These are phyloP conservation scores for Tiliqua scincoides DNA, from an alignment of 2,113 vertebrate species.

Conservation along the genomic window DNA sequence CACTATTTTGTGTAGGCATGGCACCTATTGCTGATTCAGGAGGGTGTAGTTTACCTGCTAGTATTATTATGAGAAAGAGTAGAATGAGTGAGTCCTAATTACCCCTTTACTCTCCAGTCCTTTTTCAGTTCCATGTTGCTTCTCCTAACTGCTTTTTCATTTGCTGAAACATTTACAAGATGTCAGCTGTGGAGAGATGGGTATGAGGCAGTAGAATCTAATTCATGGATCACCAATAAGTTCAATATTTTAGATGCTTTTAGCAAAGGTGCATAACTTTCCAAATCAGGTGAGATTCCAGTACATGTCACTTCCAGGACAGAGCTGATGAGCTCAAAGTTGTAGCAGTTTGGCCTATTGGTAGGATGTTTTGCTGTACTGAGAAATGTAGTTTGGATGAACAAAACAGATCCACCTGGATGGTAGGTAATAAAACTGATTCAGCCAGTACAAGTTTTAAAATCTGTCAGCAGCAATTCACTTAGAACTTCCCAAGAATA, in stretches of 20 bases:
- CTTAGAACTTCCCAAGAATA: too few species aligned
- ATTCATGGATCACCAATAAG: neutral
- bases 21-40: too few species aligned
- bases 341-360: neutral
- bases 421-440: neutral
- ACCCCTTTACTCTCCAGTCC: too few species aligned
- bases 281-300: neutral
- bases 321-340: neutral
- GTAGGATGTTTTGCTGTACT: neutral
- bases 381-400: neutral
- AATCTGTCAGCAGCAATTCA: too few species aligned
- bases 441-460: too few species aligned
- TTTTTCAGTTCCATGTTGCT: too few species aligned
- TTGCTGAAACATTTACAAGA: neutral
- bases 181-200: too few species aligned
- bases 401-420: neutral
- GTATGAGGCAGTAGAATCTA: neutral
- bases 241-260: neutral
- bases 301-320: neutral
- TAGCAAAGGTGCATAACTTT: neutral
- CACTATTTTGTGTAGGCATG: too few species aligned
- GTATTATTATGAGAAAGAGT: too few species aligned
- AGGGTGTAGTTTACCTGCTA: too few species aligned
- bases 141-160: too few species aligned
- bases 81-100: too few species aligned